A percentile compares a stretch with the other conserved stretches of the same genome.
Conservation (phyloP, 92 coral and sea anemone genomes). For the Zoanthus sociatus region DNA sequence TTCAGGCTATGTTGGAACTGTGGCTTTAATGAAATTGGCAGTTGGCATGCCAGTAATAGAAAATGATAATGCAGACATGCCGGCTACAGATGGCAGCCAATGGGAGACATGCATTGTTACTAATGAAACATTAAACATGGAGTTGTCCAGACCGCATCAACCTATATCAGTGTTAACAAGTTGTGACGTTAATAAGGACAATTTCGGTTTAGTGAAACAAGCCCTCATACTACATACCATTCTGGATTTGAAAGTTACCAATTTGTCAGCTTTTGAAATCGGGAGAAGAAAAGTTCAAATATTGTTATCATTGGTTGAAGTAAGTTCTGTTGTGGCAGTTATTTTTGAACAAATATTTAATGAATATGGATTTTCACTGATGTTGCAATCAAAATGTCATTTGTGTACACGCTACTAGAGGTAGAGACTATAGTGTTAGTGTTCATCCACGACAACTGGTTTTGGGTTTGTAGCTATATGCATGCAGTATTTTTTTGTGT, state of each 20-base stretch:
- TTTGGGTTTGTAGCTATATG: too few species aligned
- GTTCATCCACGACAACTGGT: too few species aligned
- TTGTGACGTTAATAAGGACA: slow-evolving; percentile 67
- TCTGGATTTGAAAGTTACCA: slow-evolving; percentile 74
- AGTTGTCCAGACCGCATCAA: background rate
- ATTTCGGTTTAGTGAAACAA: slow-evolving; percentile 77
- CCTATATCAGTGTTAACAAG: slow-evolving; percentile 72
- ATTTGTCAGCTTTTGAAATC: slow-evolving; percentile 60
- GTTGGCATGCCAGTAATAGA: slow-evolving; percentile 76
- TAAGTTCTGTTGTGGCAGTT: background rate
- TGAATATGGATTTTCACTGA: too few species aligned
- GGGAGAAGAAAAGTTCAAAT: slow-evolving; percentile 46
- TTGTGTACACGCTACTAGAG: too few species aligned
- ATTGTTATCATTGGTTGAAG: slow-evolving; percentile 73
- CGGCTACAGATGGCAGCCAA: slow-evolving; percentile 65
- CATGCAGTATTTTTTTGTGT: too few species aligned
- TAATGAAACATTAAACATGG: background rate
- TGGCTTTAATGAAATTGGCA: slow-evolving; percentile 83
- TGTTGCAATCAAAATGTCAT: too few species aligned
- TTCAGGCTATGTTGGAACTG: slow-evolving; percentile 74
- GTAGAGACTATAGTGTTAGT: too few species aligned
- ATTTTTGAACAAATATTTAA: background rate
- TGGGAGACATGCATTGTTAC: background rate
- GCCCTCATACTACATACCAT: slow-evolving; percentile 68
- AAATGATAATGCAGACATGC: slow-evolving; percentile 78